Percentiles rank a stretch among this genome's conserved stretches.
Evolutionary conservation across 1,140 invertebrate species (phyloP).

Genomic region (Dolichoris vasculosae): DNA sequence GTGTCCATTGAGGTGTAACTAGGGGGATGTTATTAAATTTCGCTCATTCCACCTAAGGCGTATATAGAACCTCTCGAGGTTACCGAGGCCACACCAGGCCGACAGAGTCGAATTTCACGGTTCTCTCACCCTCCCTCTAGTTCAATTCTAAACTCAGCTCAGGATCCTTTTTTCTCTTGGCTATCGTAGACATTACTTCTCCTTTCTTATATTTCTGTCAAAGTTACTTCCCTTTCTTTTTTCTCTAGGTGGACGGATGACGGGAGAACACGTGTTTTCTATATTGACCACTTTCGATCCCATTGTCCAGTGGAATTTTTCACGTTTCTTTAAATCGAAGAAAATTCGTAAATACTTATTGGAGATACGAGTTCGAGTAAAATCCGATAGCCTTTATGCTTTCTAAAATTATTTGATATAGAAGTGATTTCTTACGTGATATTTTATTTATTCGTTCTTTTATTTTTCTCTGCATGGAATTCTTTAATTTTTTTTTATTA

Average conservation of each 20-base stretch:
- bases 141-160: constrained; percentile 9
- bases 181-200: not conserved
- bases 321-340: no score
- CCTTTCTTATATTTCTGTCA: constrained; percentile 5
- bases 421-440: no score
- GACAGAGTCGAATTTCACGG: constrained; percentile 49
- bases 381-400: no score
- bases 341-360: no score
- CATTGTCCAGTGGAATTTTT: not conserved
- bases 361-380: no score
- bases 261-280: not conserved
- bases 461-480: no score
- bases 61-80: constrained; percentile 36
- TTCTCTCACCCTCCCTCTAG: constrained; percentile 46
- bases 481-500: no score
- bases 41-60: constrained; percentile 62
- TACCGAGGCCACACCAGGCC: constrained; percentile 50
- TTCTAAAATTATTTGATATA: no score
- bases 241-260: not conserved
- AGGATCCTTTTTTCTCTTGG: not conserved
- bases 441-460: no score
- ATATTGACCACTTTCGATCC: constrained; percentile 29
- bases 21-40: constrained; percentile 77
- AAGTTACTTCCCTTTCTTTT: not conserved
- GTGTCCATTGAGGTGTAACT: constrained; percentile 76